Percentiles rank a stretch among this genome's conserved stretches.
phyloP scores from a whole-genome alignment of 2,113 vertebrate species.

The Leucoraja erinaceus region DNA sequence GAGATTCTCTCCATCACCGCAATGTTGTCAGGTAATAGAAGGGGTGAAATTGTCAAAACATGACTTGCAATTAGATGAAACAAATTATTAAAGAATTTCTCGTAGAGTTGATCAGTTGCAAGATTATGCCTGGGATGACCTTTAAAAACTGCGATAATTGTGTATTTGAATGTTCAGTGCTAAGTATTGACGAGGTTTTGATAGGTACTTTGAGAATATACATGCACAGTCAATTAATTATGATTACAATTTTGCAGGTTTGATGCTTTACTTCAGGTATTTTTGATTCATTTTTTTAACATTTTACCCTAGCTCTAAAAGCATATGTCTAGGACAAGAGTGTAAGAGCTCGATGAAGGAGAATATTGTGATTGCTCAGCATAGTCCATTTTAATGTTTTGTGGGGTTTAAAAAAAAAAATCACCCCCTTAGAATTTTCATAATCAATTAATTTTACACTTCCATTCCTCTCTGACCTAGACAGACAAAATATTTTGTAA shows the following conservation, averaged over 20 bases:
- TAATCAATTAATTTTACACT: background rate
- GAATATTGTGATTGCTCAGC: conserved; percentile 13
- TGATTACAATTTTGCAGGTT: conserved; percentile 27
- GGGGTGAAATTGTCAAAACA: conserved; percentile 47
- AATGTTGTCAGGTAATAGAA: conserved; percentile 97
- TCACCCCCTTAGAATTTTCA: conserved; percentile 42
- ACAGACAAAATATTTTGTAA: background rate
- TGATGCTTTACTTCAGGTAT: conserved; percentile 19
- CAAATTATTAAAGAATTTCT: background rate
- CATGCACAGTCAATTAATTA: background rate
- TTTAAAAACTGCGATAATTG: background rate
- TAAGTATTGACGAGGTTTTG: conserved; percentile 3
- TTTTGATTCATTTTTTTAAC: conserved; percentile 10
- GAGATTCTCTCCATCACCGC: conserved; percentile 97
- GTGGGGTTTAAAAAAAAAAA: conserved; percentile 43
- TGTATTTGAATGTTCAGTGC: conserved; percentile 9
- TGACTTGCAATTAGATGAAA: conserved; percentile 26
- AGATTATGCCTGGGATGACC: background rate
- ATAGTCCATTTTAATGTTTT: conserved; percentile 41
- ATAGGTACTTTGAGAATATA: background rate
- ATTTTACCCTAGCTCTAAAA: background rate
- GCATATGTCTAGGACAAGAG: background rate
- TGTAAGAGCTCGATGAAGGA: background rate
- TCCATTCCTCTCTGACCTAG: background rate
- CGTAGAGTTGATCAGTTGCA: background rate